Percentiles rank a stretch among this genome's conserved stretches.
Conservation (phyloP, 2,113 vertebrate genomes). For the Brachyistius frenatus region DNA sequence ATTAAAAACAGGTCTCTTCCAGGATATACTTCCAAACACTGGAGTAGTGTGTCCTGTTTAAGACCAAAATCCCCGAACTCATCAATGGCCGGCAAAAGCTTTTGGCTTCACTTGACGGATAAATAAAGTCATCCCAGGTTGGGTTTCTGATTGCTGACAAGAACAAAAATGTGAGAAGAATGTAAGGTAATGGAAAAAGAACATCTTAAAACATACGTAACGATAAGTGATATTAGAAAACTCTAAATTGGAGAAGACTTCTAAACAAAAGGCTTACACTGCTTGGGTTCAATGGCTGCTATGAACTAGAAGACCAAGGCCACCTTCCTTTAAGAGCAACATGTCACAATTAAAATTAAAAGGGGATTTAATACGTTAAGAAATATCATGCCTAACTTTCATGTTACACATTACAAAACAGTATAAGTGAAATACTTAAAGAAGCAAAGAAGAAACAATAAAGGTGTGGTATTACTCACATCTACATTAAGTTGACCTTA, state of each 20-base stretch:
- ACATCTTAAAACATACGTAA: not conserved
- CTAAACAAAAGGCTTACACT: not conserved
- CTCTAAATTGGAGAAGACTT: not conserved
- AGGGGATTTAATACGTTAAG: not conserved
- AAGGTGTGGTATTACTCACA: constrained; percentile 1
- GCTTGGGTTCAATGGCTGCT: not conserved
- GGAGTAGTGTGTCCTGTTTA: constrained; percentile 50
- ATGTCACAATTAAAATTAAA: not conserved
- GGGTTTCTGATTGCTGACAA: constrained; percentile 43
- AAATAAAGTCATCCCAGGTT: constrained; percentile 49
- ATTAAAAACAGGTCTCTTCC: not conserved
- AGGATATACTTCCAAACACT: constrained; percentile 62
- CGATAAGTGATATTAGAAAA: not conserved
- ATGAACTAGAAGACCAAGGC: constrained; percentile 1
- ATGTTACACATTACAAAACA: not conserved
- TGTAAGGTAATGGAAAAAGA: constrained; percentile 14
- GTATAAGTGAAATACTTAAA: not conserved
- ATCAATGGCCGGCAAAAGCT: constrained; percentile 22
- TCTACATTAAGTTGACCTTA: constrained; percentile 5
- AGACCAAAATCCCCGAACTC: constrained; percentile 7
- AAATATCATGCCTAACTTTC: not conserved
- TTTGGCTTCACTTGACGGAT: constrained; percentile 39
- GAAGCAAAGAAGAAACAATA: too few species aligned
- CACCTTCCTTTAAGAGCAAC: not conserved
- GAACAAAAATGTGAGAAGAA: constrained; percentile 32